Conservation (phyloP, 2,797 vertebrate species). For the Tapirus indicus region DNA sequence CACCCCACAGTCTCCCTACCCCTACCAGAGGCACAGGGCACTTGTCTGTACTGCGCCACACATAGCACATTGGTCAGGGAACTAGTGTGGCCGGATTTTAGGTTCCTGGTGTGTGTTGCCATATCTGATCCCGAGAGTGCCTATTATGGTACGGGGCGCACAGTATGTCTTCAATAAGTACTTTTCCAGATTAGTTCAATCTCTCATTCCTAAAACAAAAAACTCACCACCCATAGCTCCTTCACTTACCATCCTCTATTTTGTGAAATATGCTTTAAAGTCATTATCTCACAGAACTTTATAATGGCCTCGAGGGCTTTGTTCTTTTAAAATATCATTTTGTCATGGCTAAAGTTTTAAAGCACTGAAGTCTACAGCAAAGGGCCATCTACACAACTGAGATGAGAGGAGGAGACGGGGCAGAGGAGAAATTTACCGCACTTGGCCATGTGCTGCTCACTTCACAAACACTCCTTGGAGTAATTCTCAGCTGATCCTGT, state of each 20-base stretch:
- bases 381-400: neutral
- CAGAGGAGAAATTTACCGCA: neutral
- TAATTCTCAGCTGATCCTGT: neutral
- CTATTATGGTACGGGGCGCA: neutral
- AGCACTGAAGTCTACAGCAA: neutral
- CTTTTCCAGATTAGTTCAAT: neutral
- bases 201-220: neutral
- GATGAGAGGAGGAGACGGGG: neutral
- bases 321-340: neutral
- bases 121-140: neutral
- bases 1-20: too few relatives aligned
- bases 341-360: neutral
- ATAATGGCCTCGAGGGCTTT: neutral
- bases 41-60: neutral
- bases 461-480: neutral
- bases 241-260: neutral
- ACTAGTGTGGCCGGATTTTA: fast-evolving
- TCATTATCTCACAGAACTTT: neutral
- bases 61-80: neutral
- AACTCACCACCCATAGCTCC: neutral
- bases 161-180: neutral
- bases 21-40: neutral
- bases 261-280: neutral
- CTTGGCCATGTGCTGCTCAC: neutral
- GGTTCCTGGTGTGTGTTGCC: neutral